A percentile compares a stretch with the other conserved stretches of the same genome.
These are phyloP conservation scores for Mormyrus lacerda DNA, from an alignment of 2,113 vertebrate species.

Conservation along the genomic window DNA sequence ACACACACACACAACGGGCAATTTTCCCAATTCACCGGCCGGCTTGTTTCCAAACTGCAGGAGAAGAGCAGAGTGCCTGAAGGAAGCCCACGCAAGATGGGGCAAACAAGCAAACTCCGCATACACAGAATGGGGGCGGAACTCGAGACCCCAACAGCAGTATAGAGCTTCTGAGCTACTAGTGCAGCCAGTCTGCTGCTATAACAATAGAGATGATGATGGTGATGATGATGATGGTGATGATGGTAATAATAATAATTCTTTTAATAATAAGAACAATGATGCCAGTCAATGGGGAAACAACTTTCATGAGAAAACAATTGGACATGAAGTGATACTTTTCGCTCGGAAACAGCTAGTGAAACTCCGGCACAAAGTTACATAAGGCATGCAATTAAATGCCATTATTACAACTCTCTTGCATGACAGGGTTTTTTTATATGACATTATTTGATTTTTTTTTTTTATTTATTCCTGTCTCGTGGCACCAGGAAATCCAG, in stretches of 20 bases:
- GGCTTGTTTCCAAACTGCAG: not conserved
- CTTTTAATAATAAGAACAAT: not conserved
- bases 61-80: not conserved
- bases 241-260: too few relatives aligned
- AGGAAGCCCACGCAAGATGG: not conserved
- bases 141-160: not conserved
- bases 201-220: not conserved
- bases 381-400: conserved; percentile 10
- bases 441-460: conserved; percentile 14
- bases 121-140: not conserved
- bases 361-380: not conserved
- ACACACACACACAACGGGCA: not conserved
- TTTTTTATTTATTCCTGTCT: conserved; percentile 7
- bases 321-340: not conserved
- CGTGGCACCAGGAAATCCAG: not conserved
- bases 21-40: not conserved
- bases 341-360: not conserved
- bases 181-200: not conserved
- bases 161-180: not conserved
- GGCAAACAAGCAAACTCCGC: not conserved
- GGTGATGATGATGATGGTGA: too few relatives aligned
- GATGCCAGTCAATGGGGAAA: not conserved
- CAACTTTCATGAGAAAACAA: too few relatives aligned
- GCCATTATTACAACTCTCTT: conserved; percentile 8
- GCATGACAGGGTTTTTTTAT: conserved; percentile 8